Evolutionary conservation across 2,797 vertebrate genomes (phyloP), one percentile per base, ranked within the genome.

Genomic region (Ibycter americanus): DNA sequence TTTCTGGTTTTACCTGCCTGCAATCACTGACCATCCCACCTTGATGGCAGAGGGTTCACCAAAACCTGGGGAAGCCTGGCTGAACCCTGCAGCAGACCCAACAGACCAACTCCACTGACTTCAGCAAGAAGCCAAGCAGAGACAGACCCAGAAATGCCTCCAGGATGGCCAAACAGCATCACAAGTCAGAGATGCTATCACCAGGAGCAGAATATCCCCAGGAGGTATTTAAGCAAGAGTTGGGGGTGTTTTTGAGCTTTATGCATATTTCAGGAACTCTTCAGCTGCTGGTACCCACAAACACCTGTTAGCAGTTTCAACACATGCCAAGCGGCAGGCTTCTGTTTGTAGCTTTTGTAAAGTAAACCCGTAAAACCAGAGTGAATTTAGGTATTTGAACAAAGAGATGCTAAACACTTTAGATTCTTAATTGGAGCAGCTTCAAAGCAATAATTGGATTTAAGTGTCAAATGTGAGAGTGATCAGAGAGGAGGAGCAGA

Each of bases 391-490:
- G 40, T 9, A 80, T 42, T 51, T 74, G 49, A 94, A 78, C 51
- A 83, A 85, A 59, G 0, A 47, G 61, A 47, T 1, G 12, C 71
- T 81, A 87, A 89, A 58, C 21, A 49, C 67, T 74, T 71, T 12
- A 77, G 52, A 74, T 83, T 62, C 85, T 56, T 61, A 81, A 82
- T 0, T 81, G 62, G 27, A 95, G 31, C 70, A 90, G 47, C 77
- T 95, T 93, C 95, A 95, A 93, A 94, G 83, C 58, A 88, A 4
- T 49, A 81, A 86, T 4, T 44, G n/a, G n/a, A 88, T 70, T 68
- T 34, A 79, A 73, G 66, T 52, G 42, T 76, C 80, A 92, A 66
- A 61, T 4, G 4, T 26, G 46, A 85, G 40, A 13, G 25, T 26
- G 62, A 91, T 86, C 51, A 88, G 68, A 91, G 58, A 91, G 34